These are phyloP conservation scores for Hyppa rectilinea DNA, from an alignment of 2,888 invertebrate species.

Conservation along the genomic window DNA sequence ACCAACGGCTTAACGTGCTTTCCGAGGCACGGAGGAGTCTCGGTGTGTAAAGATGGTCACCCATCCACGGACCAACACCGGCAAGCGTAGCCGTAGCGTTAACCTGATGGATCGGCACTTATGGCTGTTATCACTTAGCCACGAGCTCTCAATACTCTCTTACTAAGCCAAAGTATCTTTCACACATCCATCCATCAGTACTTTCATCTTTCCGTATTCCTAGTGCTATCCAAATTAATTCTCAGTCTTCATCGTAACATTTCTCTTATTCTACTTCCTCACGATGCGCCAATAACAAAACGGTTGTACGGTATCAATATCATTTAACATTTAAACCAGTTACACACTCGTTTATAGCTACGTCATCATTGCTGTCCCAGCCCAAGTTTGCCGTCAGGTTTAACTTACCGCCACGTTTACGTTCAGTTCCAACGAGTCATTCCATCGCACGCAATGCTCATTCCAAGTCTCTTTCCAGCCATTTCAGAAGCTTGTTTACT, in stretches of 20 bases:
- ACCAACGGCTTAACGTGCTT: too few species aligned
- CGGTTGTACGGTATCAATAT: neutral
- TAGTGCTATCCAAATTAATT: too few species aligned
- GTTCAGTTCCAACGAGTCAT: slow-evolving; percentile 44
- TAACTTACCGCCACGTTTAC: slow-evolving; percentile 40
- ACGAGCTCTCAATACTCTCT: too few species aligned
- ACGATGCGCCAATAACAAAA: slow-evolving; percentile 2
- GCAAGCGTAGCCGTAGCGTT: too few species aligned
- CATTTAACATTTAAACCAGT: slow-evolving; percentile 22
- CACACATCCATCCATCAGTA: neutral
- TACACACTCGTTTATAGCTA: slow-evolving; percentile 26
- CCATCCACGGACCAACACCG: too few species aligned
- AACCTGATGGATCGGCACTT: too few species aligned
- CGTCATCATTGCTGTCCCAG: slow-evolving; percentile 10
- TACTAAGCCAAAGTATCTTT: too few species aligned
- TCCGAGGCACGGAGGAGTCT: too few species aligned
- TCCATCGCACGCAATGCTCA: slow-evolving; percentile 56
- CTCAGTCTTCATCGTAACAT: neutral
- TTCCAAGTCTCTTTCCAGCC: slow-evolving; percentile 60
- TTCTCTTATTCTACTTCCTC: neutral
- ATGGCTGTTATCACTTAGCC: too few species aligned
- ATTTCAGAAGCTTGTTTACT: slow-evolving; percentile 63
- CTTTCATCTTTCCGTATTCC: neutral
- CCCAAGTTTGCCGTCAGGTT: slow-evolving; percentile 15
- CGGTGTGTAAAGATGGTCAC: too few species aligned